Evolutionary conservation across 2,888 invertebrate species (phyloP), one percentile per base, ranked within the genome.

Genomic region (Dinocampus coccinellae): DNA sequence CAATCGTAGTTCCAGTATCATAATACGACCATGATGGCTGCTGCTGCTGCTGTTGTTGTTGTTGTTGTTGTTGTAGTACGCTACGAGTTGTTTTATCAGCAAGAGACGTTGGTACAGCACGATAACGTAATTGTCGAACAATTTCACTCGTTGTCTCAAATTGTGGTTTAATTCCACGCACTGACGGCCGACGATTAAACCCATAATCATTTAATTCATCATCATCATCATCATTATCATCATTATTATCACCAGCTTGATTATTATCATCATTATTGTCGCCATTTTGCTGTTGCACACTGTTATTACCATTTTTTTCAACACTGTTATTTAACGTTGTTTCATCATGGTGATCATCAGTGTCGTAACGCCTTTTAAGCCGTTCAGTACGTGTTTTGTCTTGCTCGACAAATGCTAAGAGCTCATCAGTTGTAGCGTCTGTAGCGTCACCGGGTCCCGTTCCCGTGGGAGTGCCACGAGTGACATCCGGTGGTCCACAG

Each of bases 201-300:
- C 96, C 96, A 80, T 96, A 96, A 83, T 96, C 96, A 79, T 95
- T 94, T 83, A 96, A 94, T n/a, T 96, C 96, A 82, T 96, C 95
- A 84, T 96, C 96, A 73, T 96, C 95, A 79, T 95, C 94, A 78
- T 95, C 95, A 72, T 94, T 69, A 11, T 29, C 20, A 2, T 22
- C 55, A 7, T 26, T 39, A 7, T 60, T 60, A 42, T 62, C 70
- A 16, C 70, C 47, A 76, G 75, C 26, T 71, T 26, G 55, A 55
- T 78, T 74, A n/a, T 75, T 74, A 4, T 74, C 73, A 10, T 78
- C 79, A 6, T 82, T 83, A 3, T 70, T 70, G 36, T 85, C 83
- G 79, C 47, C 47, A 47, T 47, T 47, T 47, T 47, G 47, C 9
- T 20, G 20, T 16, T 16, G 47, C 69, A 10, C 68, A 68, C 26